phyloP scores from a whole-genome alignment of 2,797 vertebrate species.

The Uromys caudimaculatus region DNA sequence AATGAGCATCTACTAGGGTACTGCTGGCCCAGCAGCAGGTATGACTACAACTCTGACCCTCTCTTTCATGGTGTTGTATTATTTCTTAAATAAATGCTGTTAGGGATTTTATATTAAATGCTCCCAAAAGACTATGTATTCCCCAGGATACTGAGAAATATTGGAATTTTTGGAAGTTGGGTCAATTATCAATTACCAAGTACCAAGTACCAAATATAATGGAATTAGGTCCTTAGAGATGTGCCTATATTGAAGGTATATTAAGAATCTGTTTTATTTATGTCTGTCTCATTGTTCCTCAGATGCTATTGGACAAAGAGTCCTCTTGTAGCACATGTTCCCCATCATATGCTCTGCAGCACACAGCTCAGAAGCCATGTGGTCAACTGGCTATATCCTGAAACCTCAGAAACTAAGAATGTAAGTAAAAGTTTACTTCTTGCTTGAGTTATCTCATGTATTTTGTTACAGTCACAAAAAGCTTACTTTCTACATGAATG shows the following conservation, averaged over 20 bases:
- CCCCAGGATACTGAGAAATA: background rate
- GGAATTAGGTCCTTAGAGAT: background rate
- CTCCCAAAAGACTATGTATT: background rate
- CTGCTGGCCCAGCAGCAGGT: background rate
- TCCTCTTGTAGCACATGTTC: background rate
- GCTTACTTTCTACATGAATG: background rate
- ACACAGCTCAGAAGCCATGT: background rate
- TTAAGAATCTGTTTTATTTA: too few relatives aligned
- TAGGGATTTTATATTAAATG: background rate
- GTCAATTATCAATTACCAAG: too few relatives aligned
- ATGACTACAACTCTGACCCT: background rate
- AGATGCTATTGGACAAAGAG: background rate
- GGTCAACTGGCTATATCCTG: background rate
- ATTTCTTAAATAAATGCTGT: background rate
- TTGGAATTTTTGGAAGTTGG: background rate
- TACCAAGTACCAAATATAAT: too few relatives aligned
- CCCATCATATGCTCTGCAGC: background rate
- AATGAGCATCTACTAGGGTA: background rate
- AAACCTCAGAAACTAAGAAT: background rate
- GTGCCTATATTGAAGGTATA: background rate
- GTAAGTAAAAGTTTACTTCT: background rate
- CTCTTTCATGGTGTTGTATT: background rate
- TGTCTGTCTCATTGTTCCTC: background rate
- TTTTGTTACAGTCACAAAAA: background rate
- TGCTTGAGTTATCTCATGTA: background rate